Conservation (phyloP, 2,888 invertebrate genomes). For the Monoplex corrugatus region DNA sequence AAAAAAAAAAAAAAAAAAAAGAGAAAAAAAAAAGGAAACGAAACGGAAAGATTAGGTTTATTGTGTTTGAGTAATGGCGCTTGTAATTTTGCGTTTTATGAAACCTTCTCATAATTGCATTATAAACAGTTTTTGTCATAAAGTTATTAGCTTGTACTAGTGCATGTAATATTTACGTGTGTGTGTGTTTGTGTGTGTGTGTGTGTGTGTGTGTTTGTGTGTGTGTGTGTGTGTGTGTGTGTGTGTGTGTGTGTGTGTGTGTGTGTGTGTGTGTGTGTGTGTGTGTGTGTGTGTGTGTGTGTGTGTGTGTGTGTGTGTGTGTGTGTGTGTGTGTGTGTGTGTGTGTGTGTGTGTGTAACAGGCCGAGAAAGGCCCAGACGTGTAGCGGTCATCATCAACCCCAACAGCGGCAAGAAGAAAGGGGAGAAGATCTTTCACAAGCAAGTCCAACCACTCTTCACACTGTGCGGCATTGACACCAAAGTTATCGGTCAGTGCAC, state of each 20-base stretch:
- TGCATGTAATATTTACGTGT: too few species aligned
- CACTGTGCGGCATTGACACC: slow-evolving; percentile 63
- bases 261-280: not conserved
- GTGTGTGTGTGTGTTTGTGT: not conserved
- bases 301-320: too few species aligned
- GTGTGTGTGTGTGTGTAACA: slow-evolving; percentile 21
- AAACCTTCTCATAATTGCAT: too few species aligned
- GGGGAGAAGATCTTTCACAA: slow-evolving; percentile 66
- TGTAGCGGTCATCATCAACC: slow-evolving; percentile 72
- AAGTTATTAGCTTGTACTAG: too few species aligned
- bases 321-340: not conserved
- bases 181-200: too few species aligned
- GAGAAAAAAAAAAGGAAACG: too few species aligned
- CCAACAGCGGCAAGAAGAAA: slow-evolving; percentile 69
- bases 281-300: not conserved
- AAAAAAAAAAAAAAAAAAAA: too few species aligned
- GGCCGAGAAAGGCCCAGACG: slow-evolving; percentile 61
- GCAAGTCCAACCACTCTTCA: slow-evolving; percentile 67
- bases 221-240: not conserved
- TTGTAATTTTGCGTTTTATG: too few species aligned
- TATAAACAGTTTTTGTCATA: too few species aligned
- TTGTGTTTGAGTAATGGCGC: too few species aligned
- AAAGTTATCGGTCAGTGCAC: slow-evolving; percentile 62
- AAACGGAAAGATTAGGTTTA: too few species aligned
- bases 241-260: not conserved